Conservation (phyloP, 2,888 invertebrate genomes). For the Tortricodes alternella region DNA sequence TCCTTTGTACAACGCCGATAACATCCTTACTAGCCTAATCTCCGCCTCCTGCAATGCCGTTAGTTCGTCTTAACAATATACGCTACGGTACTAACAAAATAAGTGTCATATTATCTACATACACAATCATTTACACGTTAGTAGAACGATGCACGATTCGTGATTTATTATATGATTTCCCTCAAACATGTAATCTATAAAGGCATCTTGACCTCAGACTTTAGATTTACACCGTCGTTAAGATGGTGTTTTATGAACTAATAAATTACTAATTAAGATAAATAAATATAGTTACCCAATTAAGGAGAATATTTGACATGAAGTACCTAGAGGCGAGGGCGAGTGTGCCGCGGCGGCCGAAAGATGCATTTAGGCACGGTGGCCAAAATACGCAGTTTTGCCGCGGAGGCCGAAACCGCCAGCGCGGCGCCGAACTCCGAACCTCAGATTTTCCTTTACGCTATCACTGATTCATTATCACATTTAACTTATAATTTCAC, state of each 20-base stretch:
- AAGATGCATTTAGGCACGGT: no score
- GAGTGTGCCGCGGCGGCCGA: slow-evolving; percentile 41
- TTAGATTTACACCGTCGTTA: slow-evolving; percentile 79
- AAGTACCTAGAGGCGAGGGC: slow-evolving; percentile 35
- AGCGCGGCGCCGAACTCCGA: slow-evolving; percentile 36
- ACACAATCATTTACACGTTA: slow-evolving; percentile 69
- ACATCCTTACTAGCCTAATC: slow-evolving; percentile 72
- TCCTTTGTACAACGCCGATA: slow-evolving; percentile 82
- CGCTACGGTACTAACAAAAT: slow-evolving; percentile 77
- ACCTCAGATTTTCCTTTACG: slow-evolving; percentile 41
- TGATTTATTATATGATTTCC: slow-evolving; percentile 68
- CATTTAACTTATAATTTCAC: slow-evolving; percentile 79
- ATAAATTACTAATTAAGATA: slow-evolving; percentile 75
- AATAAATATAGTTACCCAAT: slow-evolving; percentile 77
- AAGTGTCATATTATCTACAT: slow-evolving; percentile 79
- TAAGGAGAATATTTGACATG: slow-evolving; percentile 53
- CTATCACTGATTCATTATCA: slow-evolving; percentile 75
- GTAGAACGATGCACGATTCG: slow-evolving; percentile 76
- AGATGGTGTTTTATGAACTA: slow-evolving; percentile 75
- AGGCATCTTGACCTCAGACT: slow-evolving; percentile 83
- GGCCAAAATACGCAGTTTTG: no score
- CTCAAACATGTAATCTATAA: slow-evolving; percentile 77
- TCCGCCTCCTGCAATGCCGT: slow-evolving; percentile 74
- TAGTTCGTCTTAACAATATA: slow-evolving; percentile 71
- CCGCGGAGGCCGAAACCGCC: slow-evolving; percentile 19